Evolutionary conservation across 2,888 invertebrate genomes (phyloP).

Genomic region (Megamerina dolium): DNA sequence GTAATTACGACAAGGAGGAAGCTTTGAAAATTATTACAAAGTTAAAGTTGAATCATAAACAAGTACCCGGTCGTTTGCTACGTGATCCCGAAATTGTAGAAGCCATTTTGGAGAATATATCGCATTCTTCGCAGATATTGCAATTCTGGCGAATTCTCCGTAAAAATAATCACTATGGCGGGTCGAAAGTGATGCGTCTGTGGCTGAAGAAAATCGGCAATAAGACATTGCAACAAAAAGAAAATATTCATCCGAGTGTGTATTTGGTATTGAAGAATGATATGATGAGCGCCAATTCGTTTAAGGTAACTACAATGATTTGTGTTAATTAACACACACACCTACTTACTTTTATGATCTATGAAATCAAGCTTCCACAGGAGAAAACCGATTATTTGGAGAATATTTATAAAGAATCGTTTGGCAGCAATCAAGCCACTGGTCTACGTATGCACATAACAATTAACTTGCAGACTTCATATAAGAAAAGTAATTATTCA

Average conservation of each 20-base stretch:
- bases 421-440: constrained; percentile 18
- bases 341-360: neutral
- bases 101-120: constrained; percentile 31
- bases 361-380: neutral
- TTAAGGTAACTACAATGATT: neutral
- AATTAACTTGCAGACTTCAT: constrained; percentile 39
- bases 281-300: constrained; percentile 6
- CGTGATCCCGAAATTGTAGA: constrained; percentile 24
- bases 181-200: constrained; percentile 20
- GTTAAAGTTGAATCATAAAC: constrained; percentile 28
- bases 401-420: constrained; percentile 30
- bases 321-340: too few relatives aligned
- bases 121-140: constrained; percentile 32
- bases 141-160: constrained; percentile 28
- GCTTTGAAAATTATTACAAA: constrained; percentile 30
- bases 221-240: constrained; percentile 21
- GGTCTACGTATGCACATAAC: constrained; percentile 39
- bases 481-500: constrained; percentile 33
- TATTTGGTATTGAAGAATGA: constrained; percentile 29
- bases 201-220: constrained; percentile 24
- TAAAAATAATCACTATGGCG: constrained; percentile 25
- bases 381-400: constrained; percentile 22
- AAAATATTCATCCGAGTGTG: constrained; percentile 33
- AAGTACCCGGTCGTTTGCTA: constrained; percentile 35
- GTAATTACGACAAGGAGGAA: constrained; percentile 18